These are phyloP conservation scores for Potamilus streckersoni DNA, from an alignment of 1,140 invertebrate genomes.

Conservation along the genomic window DNA sequence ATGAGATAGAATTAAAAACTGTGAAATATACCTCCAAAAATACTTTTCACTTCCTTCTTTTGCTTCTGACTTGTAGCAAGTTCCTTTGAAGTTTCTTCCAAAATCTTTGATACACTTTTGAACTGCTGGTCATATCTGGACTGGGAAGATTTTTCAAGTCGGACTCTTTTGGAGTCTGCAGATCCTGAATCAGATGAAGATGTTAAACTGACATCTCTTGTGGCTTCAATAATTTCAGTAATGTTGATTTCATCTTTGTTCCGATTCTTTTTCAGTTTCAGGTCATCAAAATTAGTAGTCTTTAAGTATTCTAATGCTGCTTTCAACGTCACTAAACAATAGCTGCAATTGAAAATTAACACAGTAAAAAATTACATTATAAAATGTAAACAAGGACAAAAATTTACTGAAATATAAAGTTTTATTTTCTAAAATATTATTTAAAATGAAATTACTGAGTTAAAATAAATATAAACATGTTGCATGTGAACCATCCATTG, in stretches of 20 bases:
- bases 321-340: constrained; percentile 61
- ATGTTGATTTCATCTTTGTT: constrained; percentile 13
- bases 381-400: not conserved
- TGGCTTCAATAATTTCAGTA: not conserved
- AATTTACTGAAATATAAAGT: not conserved
- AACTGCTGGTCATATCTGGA: constrained; percentile 48
- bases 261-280: constrained; percentile 28
- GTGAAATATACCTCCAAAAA: constrained; percentile 47
- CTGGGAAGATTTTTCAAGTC: not conserved
- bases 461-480: no score
- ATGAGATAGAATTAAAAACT: not conserved
- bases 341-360: constrained; percentile 36
- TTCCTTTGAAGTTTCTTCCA: constrained; percentile 39
- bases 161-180: not conserved
- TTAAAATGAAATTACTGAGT: not conserved
- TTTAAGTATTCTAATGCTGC: constrained; percentile 59
- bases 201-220: not conserved
- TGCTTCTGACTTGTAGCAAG: constrained; percentile 18
- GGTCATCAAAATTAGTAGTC: constrained; percentile 47
- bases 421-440: not conserved
- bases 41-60: constrained; percentile 32
- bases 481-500: no score
- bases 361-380: not conserved
- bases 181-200: not conserved
- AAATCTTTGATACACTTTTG: constrained; percentile 43